A percentile compares a stretch with the other conserved stretches of the same genome.
Conservation (phyloP, 2,797 vertebrate species). For the Acomys russatus region DNA sequence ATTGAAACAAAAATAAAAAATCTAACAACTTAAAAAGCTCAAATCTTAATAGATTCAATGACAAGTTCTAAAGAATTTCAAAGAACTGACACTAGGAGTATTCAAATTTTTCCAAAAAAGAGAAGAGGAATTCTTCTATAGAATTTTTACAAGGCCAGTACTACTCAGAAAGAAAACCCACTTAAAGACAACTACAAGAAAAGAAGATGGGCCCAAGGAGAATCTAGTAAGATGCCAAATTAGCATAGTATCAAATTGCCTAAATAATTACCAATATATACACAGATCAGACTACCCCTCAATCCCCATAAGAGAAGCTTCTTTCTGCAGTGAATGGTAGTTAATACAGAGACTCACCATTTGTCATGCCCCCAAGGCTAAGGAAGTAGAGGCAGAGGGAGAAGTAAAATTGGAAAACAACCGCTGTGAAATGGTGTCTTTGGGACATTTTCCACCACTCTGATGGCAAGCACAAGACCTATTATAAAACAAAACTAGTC, state of each 20-base stretch:
- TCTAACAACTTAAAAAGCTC: neutral
- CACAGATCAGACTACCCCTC: neutral
- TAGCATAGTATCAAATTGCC: neutral
- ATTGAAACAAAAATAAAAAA: neutral
- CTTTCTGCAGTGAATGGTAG: neutral
- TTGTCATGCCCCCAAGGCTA: neutral
- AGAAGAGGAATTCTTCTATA: neutral
- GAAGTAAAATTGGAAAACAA: neutral
- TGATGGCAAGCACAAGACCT: neutral
- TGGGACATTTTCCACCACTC: neutral
- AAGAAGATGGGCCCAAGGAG: neutral
- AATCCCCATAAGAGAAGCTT: neutral
- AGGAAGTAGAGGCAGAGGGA: neutral
- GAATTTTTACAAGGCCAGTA: neutral
- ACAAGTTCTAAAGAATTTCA: neutral
- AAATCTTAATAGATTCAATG: neutral
- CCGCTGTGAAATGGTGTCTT: neutral
- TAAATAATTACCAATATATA: neutral
- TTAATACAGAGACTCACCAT: neutral
- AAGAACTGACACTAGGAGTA: neutral
- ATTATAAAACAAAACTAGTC: neutral
- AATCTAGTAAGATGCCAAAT: neutral
- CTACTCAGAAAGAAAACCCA: neutral
- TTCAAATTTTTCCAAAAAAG: neutral
- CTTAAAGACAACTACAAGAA: neutral